Percentiles rank a stretch among this genome's conserved stretches.
Conservation (phyloP, 2,888 invertebrate genomes). For the Acanthosepion pharaonis region DNA sequence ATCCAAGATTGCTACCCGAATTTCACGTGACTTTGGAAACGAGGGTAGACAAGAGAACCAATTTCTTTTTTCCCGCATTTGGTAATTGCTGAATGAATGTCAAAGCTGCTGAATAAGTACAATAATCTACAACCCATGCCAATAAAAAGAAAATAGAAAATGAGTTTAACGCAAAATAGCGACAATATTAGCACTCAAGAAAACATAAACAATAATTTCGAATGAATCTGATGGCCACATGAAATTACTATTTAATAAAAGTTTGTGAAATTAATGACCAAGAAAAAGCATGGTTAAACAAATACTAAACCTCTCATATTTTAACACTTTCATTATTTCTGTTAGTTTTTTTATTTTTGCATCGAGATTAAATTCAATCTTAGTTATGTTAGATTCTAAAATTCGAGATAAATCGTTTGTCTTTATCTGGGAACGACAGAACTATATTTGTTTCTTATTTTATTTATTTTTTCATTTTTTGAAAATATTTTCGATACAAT, state of each 20-base stretch:
- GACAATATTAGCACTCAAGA: background rate
- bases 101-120: constrained; percentile 38
- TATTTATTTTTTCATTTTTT: no score
- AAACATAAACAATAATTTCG: background rate
- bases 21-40: constrained; percentile 42
- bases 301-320: background rate
- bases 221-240: background rate
- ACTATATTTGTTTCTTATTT: no score
- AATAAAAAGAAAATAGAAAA: background rate
- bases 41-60: background rate
- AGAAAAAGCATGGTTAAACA: background rate
- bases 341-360: background rate
- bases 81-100: constrained; percentile 34
- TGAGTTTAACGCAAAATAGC: background rate
- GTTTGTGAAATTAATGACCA: background rate
- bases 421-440: no score
- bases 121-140: background rate
- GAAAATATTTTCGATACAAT: no score
- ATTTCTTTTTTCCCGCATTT: constrained; percentile 38
- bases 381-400: no score
- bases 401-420: no score
- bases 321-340: background rate
- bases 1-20: constrained; percentile 44
- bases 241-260: background rate
- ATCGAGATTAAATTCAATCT: background rate